Evolutionary conservation across 1,140 invertebrate species (phyloP).

Genomic region (Bombus pascuorum): DNA sequence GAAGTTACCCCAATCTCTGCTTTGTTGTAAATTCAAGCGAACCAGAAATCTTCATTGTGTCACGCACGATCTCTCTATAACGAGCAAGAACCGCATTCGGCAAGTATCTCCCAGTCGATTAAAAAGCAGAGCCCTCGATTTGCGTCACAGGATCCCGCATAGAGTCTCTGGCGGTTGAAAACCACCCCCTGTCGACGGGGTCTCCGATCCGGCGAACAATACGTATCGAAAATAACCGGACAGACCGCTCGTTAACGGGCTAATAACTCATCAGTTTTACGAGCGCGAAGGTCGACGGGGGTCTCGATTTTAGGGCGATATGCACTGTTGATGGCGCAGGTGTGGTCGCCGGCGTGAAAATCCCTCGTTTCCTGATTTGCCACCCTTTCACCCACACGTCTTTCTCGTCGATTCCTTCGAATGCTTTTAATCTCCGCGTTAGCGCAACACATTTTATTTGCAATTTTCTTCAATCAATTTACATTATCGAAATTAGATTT

Average conservation of each 20-base stretch:
- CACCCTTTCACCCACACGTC: not conserved
- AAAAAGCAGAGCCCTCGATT: constrained; percentile 20
- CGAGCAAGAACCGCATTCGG: not conserved
- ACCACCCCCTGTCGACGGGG: not conserved
- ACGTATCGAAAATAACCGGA: constrained; percentile 62
- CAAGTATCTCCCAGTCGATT: constrained; percentile 20
- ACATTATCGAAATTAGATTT: too few species aligned
- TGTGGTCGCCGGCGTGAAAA: constrained; percentile 41
- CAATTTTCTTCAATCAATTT: too few species aligned
- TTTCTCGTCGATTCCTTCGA: not conserved
- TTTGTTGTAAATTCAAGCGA: not conserved
- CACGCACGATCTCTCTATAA: constrained; percentile 12
- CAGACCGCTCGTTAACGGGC: constrained; percentile 64
- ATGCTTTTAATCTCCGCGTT: not conserved
- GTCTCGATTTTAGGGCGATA: constrained; percentile 67
- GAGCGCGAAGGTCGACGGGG: constrained; percentile 48
- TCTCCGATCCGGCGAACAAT: constrained; percentile 40
- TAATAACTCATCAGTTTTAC: constrained; percentile 72
- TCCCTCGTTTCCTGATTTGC: constrained; percentile 4
- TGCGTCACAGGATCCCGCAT: constrained; percentile 1
- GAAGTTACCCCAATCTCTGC: not conserved
- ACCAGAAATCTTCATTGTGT: constrained; percentile 22
- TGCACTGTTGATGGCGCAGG: constrained; percentile 65
- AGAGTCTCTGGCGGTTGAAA: not conserved
- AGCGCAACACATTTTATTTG: too few species aligned